A percentile compares a stretch with the other conserved stretches of the same genome.
These are phyloP conservation scores for Saimiri boliviensis DNA, from an alignment of 2,113 vertebrate genomes.

Conservation along the genomic window DNA sequence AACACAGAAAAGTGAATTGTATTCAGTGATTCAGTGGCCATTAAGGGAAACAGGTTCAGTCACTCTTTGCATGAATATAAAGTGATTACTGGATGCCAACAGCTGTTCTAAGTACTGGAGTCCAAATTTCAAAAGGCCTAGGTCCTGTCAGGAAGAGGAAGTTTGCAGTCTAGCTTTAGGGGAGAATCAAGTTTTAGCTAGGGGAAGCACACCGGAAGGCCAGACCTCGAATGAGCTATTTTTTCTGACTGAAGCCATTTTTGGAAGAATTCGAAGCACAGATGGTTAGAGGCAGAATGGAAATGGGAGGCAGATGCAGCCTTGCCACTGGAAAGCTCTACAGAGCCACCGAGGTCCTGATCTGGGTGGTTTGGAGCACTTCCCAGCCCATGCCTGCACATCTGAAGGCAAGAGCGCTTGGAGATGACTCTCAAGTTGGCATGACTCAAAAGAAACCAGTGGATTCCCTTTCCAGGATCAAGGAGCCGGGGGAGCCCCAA, in stretches of 20 bases:
- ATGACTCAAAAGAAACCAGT: background rate
- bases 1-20: background rate
- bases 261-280: constrained; percentile 23
- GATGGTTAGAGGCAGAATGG: background rate
- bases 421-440: background rate
- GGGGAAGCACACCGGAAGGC: background rate
- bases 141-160: background rate
- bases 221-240: background rate
- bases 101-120: background rate
- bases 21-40: background rate
- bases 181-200: background rate
- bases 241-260: constrained; percentile 41
- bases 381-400: background rate
- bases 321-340: background rate
- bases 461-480: background rate
- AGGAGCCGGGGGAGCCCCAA: background rate
- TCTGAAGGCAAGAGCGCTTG: background rate
- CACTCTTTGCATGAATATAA: background rate
- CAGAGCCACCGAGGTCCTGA: background rate
- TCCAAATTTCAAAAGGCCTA: background rate
- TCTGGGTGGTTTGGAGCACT: background rate
- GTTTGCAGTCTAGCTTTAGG: background rate
- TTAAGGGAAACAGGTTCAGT: background rate
- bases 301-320: background rate
- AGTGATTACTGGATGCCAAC: background rate